Evolutionary conservation across 92 coral and sea anemone species (phyloP), one percentile per base, ranked within the genome.

Genomic region (Anthopleura xanthogrammica): DNA sequence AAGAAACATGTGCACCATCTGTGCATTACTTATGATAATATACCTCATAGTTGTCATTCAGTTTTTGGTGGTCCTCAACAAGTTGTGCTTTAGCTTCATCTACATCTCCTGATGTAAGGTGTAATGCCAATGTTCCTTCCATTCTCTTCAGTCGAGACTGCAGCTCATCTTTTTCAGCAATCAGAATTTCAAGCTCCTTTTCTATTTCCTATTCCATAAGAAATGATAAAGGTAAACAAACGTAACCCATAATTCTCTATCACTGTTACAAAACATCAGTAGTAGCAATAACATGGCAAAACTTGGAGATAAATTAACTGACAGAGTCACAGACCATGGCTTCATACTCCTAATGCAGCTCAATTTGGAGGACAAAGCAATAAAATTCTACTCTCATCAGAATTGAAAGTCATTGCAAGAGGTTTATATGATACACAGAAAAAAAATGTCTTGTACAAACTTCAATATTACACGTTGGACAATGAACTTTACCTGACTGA

Each of bases 1-100:
- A 2, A 12, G 52, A 17, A 16, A 29, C 0, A 29, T 29, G 36
- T 29, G 0, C 36, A 29, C 36, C 36, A 29, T 29, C 1, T 29
- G 36, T 1, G 36, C 36, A 29, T 29, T 29, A 29, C 36, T 29
- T 29, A 29, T 16, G 7, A n/a, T 5, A 10, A 42, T 58, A n/a
- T 76, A 93, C 97, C 92, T 91, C 88, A 19, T 78, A 87, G 36
- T 78, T 57, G 20, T 84, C 90, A 75, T 80, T 88, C 20, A 87
- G 60, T 40, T 9, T 24, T 70, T 82, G 82, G 65, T 82, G 83
- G 54, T 87, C 82, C 52, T 81, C 79, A 58, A 87, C 43, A 70
- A 87, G 79, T 2, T 40, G 86, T 19, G 79, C 83, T 68, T 54
- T 87, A 12, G 78, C 56, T 24, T 87, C 76, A 81, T 87, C 80